These are phyloP conservation scores for Capitulum mitella DNA, from an alignment of 2,888 invertebrate genomes.

Conservation along the genomic window DNA sequence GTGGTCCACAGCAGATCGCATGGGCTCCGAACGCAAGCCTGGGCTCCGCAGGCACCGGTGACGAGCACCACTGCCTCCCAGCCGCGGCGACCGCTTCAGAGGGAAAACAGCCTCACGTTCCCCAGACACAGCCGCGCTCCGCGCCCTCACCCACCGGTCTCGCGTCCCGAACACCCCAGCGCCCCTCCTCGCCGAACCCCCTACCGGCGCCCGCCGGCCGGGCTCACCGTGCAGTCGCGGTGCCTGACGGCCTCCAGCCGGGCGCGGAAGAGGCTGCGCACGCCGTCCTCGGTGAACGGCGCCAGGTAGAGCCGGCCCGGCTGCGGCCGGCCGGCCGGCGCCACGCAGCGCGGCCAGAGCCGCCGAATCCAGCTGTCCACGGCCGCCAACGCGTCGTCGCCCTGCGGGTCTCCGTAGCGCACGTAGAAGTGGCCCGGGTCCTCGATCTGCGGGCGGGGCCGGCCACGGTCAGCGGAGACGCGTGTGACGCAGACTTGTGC, in stretches of 20 bases:
- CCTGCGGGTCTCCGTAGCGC: conserved; percentile 20
- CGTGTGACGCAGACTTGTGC: too few relatives aligned
- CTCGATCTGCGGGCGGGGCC: conserved; percentile 25
- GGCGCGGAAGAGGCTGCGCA: not conserved
- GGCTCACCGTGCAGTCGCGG: not conserved
- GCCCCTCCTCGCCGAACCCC: too few relatives aligned
- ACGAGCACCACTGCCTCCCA: too few relatives aligned
- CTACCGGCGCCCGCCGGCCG: not conserved
- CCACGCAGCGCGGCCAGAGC: not conserved
- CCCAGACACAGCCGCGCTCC: too few relatives aligned
- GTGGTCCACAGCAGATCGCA: too few relatives aligned
- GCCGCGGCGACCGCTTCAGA: too few relatives aligned
- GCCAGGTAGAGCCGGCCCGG: not conserved
- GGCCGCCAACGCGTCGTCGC: not conserved
- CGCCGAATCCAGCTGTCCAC: not conserved
- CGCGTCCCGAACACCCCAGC: too few relatives aligned
- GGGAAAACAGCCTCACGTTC: too few relatives aligned
- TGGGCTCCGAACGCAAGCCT: too few relatives aligned
- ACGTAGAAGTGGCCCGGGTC: conserved; percentile 30
- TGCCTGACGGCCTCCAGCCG: not conserved
- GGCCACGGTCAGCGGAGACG: not conserved
- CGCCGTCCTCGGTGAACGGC: not conserved
- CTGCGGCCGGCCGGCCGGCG: not conserved
- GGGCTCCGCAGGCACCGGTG: too few relatives aligned
- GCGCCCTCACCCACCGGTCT: too few relatives aligned